Evolutionary conservation across 30 jellyfish, hydroid and myxozoan genomes (phyloP).

Genomic region (Mastigias papua): DNA sequence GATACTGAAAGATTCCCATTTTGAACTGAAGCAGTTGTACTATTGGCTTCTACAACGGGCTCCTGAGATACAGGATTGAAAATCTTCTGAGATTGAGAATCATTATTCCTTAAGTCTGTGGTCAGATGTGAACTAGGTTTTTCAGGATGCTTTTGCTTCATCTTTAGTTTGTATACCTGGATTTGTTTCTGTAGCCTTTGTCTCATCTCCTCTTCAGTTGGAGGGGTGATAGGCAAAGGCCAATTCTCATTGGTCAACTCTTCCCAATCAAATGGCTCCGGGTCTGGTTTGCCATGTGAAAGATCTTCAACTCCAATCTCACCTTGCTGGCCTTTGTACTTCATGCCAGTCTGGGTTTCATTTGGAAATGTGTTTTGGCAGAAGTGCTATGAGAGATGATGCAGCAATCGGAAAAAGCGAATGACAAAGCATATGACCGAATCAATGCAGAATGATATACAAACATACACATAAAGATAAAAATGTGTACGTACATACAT

Average conservation of each 20-base stretch:
- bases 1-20: no score
- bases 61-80: no score
- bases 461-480: no score
- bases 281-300: constrained; percentile 21
- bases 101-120: not conserved
- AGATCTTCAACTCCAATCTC: constrained; percentile 39
- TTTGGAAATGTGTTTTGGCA: constrained; percentile 35
- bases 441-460: not conserved
- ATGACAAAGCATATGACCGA: not conserved
- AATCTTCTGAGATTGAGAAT: not conserved
- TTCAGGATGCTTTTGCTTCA: not conserved
- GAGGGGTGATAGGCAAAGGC: constrained; percentile 72
- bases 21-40: no score
- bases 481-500: not conserved
- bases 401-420: no score
- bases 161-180: constrained; percentile 7
- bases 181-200: constrained; percentile 10
- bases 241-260: constrained; percentile 42
- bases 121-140: constrained; percentile 14
- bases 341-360: constrained; percentile 24
- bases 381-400: constrained; percentile 28
- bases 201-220: constrained; percentile 52
- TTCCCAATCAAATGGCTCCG: constrained; percentile 65
- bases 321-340: constrained; percentile 3
- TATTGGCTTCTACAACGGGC: no score